Evolutionary conservation across 2,888 invertebrate genomes (phyloP).

Genomic region (Aspidiotus rigidus): DNA sequence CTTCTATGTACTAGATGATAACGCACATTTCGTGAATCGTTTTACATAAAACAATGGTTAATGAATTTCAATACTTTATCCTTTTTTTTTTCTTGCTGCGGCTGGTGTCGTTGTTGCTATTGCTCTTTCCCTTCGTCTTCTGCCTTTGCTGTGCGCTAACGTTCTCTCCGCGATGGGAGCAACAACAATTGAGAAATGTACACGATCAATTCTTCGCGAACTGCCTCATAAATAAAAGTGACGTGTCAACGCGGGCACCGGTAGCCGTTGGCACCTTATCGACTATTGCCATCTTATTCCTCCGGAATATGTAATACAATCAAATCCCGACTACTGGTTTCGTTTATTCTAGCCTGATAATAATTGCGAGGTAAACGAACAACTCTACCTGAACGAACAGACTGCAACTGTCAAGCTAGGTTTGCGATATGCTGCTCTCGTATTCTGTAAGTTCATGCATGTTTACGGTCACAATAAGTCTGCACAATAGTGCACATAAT

Average conservation of each 20-base stretch:
- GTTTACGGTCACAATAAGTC: not conserved
- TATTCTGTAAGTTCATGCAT: not conserved
- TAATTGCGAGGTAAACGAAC: slow-evolving; percentile 25
- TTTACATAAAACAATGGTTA: slow-evolving; percentile 17
- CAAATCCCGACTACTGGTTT: slow-evolving; percentile 23
- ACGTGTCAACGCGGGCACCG: slow-evolving; percentile 33
- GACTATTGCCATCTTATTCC: slow-evolving; percentile 28
- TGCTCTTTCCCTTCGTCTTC: slow-evolving; percentile 6
- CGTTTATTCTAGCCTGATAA: slow-evolving; percentile 27
- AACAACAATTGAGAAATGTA: slow-evolving; percentile 32
- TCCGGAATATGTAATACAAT: slow-evolving; percentile 32
- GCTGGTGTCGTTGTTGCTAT: not conserved
- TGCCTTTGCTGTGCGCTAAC: not conserved
- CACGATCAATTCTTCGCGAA: slow-evolving; percentile 31
- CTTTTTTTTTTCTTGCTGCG: not conserved
- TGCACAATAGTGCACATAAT: slow-evolving; percentile 1
- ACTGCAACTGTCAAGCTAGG: slow-evolving; percentile 27
- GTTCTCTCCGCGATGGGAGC: slow-evolving; percentile 14
- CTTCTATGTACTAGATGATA: not conserved
- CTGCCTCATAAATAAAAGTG: slow-evolving; percentile 33
- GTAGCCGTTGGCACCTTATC: slow-evolving; percentile 33
- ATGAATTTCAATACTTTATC: slow-evolving; percentile 13
- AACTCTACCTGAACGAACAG: slow-evolving; percentile 24
- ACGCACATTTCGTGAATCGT: slow-evolving; percentile 14
- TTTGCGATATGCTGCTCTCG: not conserved